Evolutionary conservation across 2,888 invertebrate genomes (phyloP), one percentile per base, ranked within the genome.

Genomic region (Sabellastarte sp.): DNA sequence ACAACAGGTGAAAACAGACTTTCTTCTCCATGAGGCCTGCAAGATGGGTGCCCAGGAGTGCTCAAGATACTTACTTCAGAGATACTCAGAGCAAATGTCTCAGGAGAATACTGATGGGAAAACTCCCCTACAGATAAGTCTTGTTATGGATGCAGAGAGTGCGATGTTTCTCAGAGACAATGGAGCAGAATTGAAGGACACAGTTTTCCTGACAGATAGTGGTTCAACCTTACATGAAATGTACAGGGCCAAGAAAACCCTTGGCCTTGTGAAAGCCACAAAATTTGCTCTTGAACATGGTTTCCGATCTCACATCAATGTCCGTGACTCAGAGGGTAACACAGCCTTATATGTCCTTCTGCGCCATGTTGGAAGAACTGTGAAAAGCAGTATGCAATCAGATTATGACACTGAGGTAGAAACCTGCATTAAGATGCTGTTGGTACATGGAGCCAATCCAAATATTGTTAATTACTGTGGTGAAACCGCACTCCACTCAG

Each of bases 61-160:
- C 59, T 74, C 82, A 4, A 62, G 70, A 1, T 82, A 79, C 66
- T 77, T 80, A 58, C 71, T 83, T 2, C 70, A 75, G 60, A 51
- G 69, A 30, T 69, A 71, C 53, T 69, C 70, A n/a, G 72, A 72
- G 61, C 72, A 72, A 59, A 68, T 72, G 66, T 62, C 65, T 5
- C 64, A 64, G 60, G 70, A 72, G 52, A 66, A 72, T 53, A 66
- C 60, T 3, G 70, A 70, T 32, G 72, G 72, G 5, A 68, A 65
- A 32, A 72, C 72, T n/a, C 72, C 72, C 15, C 63, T 72, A 26
- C 72, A 72, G 56, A 71, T 72, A 50, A 67, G 67, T 33, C 66
- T 72, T 33, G 88, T 82, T 89, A 90, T 78, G 90, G 91, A 84
- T 90, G 90, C 81, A 90, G 88, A 89, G 75, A 90, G 90, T 82